A percentile compares a stretch with the other conserved stretches of the same genome.
These are phyloP conservation scores for Cantharis nigra DNA, from an alignment of 2,888 invertebrate genomes.

Conservation along the genomic window DNA sequence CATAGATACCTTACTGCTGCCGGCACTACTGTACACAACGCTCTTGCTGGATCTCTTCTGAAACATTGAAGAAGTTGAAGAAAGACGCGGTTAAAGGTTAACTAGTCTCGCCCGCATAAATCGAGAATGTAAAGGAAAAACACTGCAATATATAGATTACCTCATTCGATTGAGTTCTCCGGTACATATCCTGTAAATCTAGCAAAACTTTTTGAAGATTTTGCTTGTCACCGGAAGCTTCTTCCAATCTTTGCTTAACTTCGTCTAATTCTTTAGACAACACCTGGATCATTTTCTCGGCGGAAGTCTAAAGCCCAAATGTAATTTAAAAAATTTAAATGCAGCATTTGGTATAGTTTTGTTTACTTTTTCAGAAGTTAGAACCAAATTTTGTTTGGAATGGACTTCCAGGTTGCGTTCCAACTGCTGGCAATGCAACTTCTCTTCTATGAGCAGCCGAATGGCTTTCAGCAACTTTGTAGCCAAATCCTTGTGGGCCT, in stretches of 20 bases:
- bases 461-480: constrained; percentile 42
- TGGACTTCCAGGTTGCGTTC: constrained; percentile 11
- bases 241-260: neutral
- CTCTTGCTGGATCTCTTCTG: neutral
- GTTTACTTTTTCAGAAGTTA: neutral
- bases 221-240: neutral
- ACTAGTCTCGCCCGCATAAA: no score
- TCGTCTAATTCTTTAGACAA: neutral
- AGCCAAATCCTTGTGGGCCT: constrained; percentile 44
- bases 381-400: neutral
- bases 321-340: no score
- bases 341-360: no score
- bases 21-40: neutral
- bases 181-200: neutral
- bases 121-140: no score
- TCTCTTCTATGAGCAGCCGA: constrained; percentile 42
- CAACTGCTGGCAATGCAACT: constrained; percentile 36
- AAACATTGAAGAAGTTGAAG: no score
- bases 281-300: neutral
- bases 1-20: neutral
- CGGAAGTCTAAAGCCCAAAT: neutral
- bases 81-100: no score
- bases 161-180: neutral
- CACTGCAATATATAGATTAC: neutral
- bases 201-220: neutral